phyloP scores from a whole-genome alignment of 2,888 invertebrate genomes.

The Celastrina argiolus region DNA sequence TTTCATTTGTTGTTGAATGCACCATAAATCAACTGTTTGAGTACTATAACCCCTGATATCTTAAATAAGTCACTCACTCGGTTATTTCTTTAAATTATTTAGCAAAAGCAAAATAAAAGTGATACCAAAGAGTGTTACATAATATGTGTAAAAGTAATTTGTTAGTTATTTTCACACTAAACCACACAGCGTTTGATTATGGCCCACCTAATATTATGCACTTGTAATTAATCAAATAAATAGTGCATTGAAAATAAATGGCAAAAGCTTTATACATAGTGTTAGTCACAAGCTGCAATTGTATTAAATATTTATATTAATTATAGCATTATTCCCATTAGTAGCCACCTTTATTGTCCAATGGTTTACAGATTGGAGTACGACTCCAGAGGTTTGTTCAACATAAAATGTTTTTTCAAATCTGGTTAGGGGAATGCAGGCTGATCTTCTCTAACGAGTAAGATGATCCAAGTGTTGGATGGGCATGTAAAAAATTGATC shows the following conservation, averaged over 20 bases:
- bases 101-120: slow-evolving; percentile 1
- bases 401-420: no score
- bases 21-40: no score
- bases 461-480: no score
- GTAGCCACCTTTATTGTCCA: neutral
- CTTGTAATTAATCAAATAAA: neutral
- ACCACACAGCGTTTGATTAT: neutral
- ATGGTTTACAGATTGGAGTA: neutral
- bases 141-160: neutral
- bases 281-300: slow-evolving; percentile 17
- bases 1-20: no score
- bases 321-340: neutral
- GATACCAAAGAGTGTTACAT: neutral
- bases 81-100: neutral
- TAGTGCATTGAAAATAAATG: slow-evolving; percentile 23
- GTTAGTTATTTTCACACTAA: neutral
- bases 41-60: no score
- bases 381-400: no score
- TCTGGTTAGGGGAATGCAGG: no score
- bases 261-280: slow-evolving; percentile 24
- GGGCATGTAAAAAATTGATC: no score
- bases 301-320: neutral
- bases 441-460: no score
- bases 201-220: neutral
- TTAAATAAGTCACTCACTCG: neutral